Evolutionary conservation across 2,888 invertebrate genomes (phyloP), one percentile per base, ranked within the genome.

Genomic region (Parnassius mnemosyne): DNA sequence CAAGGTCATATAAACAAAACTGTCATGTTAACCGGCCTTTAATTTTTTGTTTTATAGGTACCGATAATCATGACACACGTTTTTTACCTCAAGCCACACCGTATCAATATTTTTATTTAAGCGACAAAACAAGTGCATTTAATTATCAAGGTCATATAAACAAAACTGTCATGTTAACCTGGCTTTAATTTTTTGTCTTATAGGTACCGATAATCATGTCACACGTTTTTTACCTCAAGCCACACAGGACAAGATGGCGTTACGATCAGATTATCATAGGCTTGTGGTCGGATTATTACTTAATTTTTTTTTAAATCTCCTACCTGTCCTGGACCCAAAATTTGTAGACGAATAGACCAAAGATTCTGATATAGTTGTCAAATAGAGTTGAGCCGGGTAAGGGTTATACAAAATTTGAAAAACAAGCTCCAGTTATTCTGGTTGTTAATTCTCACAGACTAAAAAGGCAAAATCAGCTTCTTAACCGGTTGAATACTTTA

Each of bases 191-290:
- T 88, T 88, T 87, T 83, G 73, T 78, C 63, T 66, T 66, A 66
- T 71, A 77, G 76, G 75, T 82, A 81, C 83, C 83, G 88, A 90
- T 91, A 89, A 89, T 89, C 90, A 86, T 89, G 89, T 90, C 91
- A 91, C 89, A 88, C 85, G 76, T 89, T 91, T 91, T 90, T 90
- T 87, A 77, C 70, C 73, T 67, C 73, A 87, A 91, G 88, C 90
- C 91, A 91, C 91, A 91, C 91, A 89, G 85, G 84, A 89, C 90
- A 91, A 89, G 90, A 89, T 89, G 83, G 90, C 89, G 90, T 90
- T 88, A 88, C 90, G 82, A 89, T 90, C 90, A 89, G 90, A 90
- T 91, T 91, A 91, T 85, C 87, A 84, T 80, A 83, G 83, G 68
- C 81, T 83, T 89, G 89, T 83, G 88, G 89, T 84, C 72, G 85